Percentiles rank a stretch among this genome's conserved stretches.
Evolutionary conservation across 2,113 vertebrate genomes (phyloP).

Genomic region (Isichthys henryi): DNA sequence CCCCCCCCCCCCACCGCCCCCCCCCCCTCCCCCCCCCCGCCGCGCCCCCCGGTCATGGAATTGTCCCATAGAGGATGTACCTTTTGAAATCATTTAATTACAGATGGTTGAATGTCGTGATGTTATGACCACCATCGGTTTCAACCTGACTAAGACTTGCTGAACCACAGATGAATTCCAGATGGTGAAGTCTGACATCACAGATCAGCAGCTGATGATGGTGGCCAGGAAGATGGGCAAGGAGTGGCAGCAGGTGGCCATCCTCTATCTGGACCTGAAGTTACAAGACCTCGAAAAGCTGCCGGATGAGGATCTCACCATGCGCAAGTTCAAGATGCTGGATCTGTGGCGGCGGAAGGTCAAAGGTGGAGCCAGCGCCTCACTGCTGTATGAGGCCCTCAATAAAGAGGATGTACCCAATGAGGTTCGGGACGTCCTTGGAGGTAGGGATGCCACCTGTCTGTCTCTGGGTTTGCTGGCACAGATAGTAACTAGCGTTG

Average conservation of each 20-base stretch:
- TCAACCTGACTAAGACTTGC: not conserved
- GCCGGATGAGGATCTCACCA: constrained; percentile 52
- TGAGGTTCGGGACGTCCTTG: constrained; percentile 53
- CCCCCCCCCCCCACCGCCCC: too few relatives aligned
- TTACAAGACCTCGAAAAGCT: constrained; percentile 60
- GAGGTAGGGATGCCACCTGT: constrained; percentile 47
- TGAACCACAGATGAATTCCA: constrained; percentile 46
- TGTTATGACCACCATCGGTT: not conserved
- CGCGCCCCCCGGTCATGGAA: too few relatives aligned
- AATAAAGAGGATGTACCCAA: constrained; percentile 45
- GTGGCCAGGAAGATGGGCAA: constrained; percentile 60
- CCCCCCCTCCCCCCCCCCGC: too few relatives aligned
- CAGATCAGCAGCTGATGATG: constrained; percentile 61
- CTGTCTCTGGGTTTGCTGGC: not conserved
- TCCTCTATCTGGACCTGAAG: constrained; percentile 55
- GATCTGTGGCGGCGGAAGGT: constrained; percentile 56
- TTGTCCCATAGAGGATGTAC: not conserved
- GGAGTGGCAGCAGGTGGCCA: constrained; percentile 66
- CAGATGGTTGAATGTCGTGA: not conserved
- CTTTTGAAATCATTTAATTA: not conserved
- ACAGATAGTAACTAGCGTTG: not conserved
- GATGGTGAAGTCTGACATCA: constrained; percentile 31
- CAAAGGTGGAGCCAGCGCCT: constrained; percentile 43
- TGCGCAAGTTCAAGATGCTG: constrained; percentile 64
- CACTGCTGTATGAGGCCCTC: constrained; percentile 42